Conservation (phyloP, 2,888 invertebrate species). For the Oxystoma pomonae region DNA sequence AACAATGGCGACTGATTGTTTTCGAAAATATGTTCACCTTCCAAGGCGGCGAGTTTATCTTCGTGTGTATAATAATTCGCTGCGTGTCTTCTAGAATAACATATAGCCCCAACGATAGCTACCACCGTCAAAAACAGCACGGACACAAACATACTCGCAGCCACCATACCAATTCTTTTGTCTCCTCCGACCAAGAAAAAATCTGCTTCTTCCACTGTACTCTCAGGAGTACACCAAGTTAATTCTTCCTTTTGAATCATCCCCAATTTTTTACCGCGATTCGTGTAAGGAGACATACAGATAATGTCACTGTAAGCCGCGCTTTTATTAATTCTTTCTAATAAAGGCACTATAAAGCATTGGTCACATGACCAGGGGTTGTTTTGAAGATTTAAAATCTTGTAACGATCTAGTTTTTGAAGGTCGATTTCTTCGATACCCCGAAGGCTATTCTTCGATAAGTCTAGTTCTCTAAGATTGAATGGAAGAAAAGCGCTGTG, state of each 20-base stretch:
- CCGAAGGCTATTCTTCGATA: constrained; percentile 67
- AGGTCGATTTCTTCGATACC: constrained; percentile 56
- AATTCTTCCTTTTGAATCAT: constrained; percentile 44
- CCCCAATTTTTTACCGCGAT: constrained; percentile 51
- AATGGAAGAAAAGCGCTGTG: constrained; percentile 52
- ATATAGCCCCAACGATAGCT: constrained; percentile 52
- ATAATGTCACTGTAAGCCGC: constrained; percentile 51
- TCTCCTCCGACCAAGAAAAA: constrained; percentile 50
- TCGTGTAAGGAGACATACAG: constrained; percentile 57
- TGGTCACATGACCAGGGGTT: constrained; percentile 69
- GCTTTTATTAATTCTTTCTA: constrained; percentile 55
- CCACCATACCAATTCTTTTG: constrained; percentile 52
- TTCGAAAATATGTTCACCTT: constrained; percentile 48
- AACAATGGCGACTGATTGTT: constrained; percentile 47
- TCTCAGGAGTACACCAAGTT: constrained; percentile 54
- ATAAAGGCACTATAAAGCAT: constrained; percentile 59
- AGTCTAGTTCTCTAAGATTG: constrained; percentile 60
- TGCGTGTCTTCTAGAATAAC: constrained; percentile 67
- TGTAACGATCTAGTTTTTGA: constrained; percentile 35
- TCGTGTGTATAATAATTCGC: constrained; percentile 80
- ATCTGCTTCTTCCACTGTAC: constrained; percentile 52
- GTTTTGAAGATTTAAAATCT: constrained; percentile 49
- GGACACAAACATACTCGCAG: constrained; percentile 55
- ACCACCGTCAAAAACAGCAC: constrained; percentile 50
- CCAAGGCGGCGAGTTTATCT: constrained; percentile 53